These are phyloP conservation scores for Microhierax caerulescens DNA, from an alignment of 2,797 vertebrate species.

Conservation along the genomic window DNA sequence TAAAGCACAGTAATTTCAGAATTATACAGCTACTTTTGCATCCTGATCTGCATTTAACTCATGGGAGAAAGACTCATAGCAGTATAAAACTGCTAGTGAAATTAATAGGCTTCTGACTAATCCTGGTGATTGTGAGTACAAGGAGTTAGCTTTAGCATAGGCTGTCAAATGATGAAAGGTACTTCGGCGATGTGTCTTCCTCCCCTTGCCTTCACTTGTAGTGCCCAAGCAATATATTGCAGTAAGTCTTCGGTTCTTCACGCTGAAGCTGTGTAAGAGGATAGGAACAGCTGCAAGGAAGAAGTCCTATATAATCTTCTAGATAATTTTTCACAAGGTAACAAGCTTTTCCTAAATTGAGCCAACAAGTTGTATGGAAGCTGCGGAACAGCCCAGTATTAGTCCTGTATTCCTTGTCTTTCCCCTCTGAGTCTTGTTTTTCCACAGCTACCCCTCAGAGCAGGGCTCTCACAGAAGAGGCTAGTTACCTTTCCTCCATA, in stretches of 20 bases:
- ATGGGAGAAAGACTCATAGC: background rate
- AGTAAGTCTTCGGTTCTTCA: background rate
- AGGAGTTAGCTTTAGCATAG: background rate
- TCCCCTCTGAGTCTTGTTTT: background rate
- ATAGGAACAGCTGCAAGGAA: background rate
- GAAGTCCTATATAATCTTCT: background rate
- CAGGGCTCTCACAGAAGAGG: background rate
- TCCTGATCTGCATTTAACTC: background rate
- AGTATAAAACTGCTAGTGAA: background rate
- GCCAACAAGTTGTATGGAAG: background rate
- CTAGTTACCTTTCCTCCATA: background rate
- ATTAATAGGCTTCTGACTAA: background rate
- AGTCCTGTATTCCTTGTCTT: background rate
- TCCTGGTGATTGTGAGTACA: rapidly evolving
- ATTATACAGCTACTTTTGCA: background rate
- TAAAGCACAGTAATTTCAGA: background rate
- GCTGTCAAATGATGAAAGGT: background rate
- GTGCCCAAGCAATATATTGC: background rate
- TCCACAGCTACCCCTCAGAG: background rate
- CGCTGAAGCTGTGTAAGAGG: background rate
- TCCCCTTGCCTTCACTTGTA: background rate
- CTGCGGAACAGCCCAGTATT: rapidly evolving
- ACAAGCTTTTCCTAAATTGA: background rate
- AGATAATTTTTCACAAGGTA: background rate
- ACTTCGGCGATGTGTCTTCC: background rate